phyloP scores from a whole-genome alignment of 2,888 invertebrate genomes.

The Caenorhabditis sinica region DNA sequence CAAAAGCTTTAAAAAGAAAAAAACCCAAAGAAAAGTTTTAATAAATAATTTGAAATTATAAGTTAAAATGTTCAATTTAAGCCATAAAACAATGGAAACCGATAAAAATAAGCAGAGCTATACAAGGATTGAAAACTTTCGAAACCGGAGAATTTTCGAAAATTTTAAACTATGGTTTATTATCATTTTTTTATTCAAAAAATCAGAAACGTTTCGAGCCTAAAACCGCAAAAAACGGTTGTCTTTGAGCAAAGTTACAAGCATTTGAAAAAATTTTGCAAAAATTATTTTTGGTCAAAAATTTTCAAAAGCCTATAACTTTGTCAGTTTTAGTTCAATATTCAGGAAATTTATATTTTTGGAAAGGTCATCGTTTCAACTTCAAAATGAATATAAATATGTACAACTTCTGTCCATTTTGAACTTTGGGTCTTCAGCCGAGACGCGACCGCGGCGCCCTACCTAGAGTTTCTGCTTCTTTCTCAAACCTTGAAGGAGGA shows the following conservation, averaged over 20 bases:
- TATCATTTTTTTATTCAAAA: background rate
- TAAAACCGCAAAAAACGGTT: background rate
- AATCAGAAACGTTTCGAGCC: background rate
- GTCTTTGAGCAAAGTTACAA: background rate
- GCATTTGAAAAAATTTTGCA: background rate
- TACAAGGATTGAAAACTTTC: no score
- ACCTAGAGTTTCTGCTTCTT: no score
- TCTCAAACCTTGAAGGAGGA: no score
- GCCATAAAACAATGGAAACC: no score
- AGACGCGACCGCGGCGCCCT: no score
- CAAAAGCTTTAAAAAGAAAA: slow-evolving; percentile 40
- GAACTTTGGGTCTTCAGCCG: no score
- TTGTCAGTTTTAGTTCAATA: background rate
- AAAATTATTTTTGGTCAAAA: background rate
- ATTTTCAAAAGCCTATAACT: background rate
- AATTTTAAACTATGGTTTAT: no score
- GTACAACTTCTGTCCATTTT: no score
- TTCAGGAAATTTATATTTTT: background rate
- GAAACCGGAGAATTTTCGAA: no score
- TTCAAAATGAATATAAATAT: no score
- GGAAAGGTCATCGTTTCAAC: background rate
- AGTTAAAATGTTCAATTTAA: background rate
- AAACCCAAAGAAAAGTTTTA: slow-evolving; percentile 16
- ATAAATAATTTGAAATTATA: slow-evolving; percentile 32
- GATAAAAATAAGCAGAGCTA: no score